Conservation (phyloP, 2,888 invertebrate genomes). For the Drosophila affinis region DNA sequence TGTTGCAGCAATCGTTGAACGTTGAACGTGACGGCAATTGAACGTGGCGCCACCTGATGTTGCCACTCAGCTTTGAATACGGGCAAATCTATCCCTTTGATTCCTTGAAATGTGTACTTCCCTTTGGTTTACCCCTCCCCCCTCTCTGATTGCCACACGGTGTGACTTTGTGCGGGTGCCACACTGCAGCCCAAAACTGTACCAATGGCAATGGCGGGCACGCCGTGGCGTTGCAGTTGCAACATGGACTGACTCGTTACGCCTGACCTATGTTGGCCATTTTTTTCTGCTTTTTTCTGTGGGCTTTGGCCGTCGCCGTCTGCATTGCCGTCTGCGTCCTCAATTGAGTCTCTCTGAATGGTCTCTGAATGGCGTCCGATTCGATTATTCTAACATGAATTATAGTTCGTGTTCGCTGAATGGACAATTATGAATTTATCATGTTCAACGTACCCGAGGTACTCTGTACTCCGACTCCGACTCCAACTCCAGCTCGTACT, state of each 20-base stretch:
- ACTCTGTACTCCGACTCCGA: no score
- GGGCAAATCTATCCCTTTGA: not conserved
- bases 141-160: slow-evolving; percentile 27
- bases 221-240: slow-evolving; percentile 30
- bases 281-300: slow-evolving; percentile 52
- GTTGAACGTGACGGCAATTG: slow-evolving; percentile 61
- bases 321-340: slow-evolving; percentile 66
- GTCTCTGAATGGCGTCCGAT: slow-evolving; percentile 78
- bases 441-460: slow-evolving; percentile 70
- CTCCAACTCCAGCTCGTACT: no score
- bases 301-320: slow-evolving; percentile 67
- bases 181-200: slow-evolving; percentile 47
- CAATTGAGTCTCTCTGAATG: slow-evolving; percentile 58
- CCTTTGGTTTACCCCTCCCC: not conserved
- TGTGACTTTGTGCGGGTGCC: slow-evolving; percentile 77
- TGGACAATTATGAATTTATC: slow-evolving; percentile 81
- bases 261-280: slow-evolving; percentile 76
- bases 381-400: slow-evolving; percentile 80
- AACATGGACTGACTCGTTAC: slow-evolving; percentile 78
- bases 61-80: not conserved
- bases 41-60: slow-evolving; percentile 65
- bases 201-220: slow-evolving; percentile 57
- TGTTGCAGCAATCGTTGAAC: slow-evolving; percentile 23
- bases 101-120: no score
- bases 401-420: slow-evolving; percentile 80